These are phyloP conservation scores for Chionis minor DNA, from an alignment of 2,113 vertebrate genomes.

Conservation along the genomic window DNA sequence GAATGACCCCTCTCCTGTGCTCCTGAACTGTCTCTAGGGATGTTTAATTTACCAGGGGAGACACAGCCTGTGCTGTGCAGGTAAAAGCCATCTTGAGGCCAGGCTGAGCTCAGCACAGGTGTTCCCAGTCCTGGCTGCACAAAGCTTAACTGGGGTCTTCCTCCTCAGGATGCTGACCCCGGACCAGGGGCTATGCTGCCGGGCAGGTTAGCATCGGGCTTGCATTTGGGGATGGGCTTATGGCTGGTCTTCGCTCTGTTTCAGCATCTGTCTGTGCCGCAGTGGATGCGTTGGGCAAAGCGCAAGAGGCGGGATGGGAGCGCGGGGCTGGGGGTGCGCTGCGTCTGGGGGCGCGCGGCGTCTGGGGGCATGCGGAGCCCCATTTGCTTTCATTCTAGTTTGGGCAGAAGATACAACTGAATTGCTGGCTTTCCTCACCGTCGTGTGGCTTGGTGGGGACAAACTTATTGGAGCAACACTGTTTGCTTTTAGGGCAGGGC, in stretches of 20 bases:
- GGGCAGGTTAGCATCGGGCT: background rate
- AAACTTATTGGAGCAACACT: background rate
- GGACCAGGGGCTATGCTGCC: background rate
- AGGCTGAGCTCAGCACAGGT: background rate
- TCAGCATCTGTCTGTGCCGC: background rate
- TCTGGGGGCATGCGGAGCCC: background rate
- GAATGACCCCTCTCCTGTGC: background rate
- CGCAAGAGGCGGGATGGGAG: rapidly evolving
- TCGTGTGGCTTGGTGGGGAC: background rate
- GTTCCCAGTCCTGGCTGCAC: background rate
- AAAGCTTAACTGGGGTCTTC: background rate
- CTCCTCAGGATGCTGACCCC: background rate
- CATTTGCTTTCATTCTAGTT: background rate
- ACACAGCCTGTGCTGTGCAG: background rate
- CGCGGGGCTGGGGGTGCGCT: rapidly evolving
- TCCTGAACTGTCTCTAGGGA: background rate
- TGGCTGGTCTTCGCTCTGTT: background rate
- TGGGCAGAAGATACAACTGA: background rate
- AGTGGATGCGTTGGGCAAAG: background rate
- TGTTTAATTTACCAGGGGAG: background rate
- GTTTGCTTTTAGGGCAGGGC: background rate
- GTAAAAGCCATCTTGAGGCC: background rate
- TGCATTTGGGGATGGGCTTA: rapidly evolving
- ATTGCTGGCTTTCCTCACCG: background rate
- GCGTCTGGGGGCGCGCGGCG: rapidly evolving